Evolutionary conservation across 2,888 invertebrate genomes (phyloP).

Genomic region (Agriopis marginaria): DNA sequence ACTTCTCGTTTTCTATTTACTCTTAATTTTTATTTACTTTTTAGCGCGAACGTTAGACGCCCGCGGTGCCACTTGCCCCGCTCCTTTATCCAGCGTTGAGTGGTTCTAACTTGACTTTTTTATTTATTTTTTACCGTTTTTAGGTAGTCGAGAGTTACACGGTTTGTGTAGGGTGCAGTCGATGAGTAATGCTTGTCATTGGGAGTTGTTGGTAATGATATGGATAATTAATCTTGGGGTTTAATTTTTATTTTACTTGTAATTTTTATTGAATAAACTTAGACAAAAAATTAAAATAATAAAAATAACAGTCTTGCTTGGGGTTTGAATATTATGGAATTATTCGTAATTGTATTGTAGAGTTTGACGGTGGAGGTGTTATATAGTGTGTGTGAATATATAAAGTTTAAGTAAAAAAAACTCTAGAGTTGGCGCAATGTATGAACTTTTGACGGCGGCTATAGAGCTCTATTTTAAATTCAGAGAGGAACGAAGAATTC

Average conservation of each 20-base stretch:
- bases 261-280: too few species aligned
- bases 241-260: too few species aligned
- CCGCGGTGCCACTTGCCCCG: constrained; percentile 68
- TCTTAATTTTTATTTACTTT: constrained; percentile 64
- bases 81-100: constrained; percentile 58
- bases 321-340: too few species aligned
- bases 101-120: constrained; percentile 52
- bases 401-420: too few species aligned
- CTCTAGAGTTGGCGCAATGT: too few species aligned
- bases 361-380: neutral
- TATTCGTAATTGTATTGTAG: neutral
- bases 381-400: too few species aligned
- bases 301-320: too few species aligned
- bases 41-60: constrained; percentile 69
- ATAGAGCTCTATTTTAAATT: too few species aligned
- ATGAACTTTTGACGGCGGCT: too few species aligned
- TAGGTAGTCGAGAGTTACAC: constrained; percentile 37
- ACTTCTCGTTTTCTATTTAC: constrained; percentile 56
- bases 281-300: too few species aligned
- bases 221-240: neutral
- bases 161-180: constrained; percentile 26
- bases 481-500: too few species aligned
- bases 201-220: constrained; percentile 13
- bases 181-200: constrained; percentile 21
- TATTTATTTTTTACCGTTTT: constrained; percentile 50